These are phyloP conservation scores for Vesta saturnalis DNA, from an alignment of 2,888 invertebrate species.

Conservation along the genomic window DNA sequence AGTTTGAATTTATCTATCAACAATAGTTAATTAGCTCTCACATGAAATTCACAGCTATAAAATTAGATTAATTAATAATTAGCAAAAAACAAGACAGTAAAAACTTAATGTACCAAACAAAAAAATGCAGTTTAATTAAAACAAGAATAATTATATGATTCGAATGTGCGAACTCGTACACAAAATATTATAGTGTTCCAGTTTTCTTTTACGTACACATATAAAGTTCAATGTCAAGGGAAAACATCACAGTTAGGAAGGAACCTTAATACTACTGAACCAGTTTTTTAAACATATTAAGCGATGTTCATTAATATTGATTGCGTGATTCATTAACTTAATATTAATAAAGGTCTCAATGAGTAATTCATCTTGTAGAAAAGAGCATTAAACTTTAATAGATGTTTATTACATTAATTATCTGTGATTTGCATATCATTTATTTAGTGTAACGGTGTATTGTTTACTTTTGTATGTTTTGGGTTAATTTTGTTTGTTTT, in stretches of 20 bases:
- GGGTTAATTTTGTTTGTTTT: too few relatives aligned
- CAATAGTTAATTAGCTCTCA: too few relatives aligned
- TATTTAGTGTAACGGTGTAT: too few relatives aligned
- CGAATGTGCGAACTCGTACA: neutral
- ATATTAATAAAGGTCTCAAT: neutral
- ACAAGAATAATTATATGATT: neutral
- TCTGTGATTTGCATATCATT: too few relatives aligned
- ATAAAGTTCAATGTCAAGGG: constrained; percentile 7
- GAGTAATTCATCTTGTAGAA: neutral
- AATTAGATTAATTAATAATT: too few relatives aligned
- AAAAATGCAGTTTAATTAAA: neutral
- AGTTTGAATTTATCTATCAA: too few relatives aligned
- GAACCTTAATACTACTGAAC: neutral
- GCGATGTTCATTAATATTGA: neutral
- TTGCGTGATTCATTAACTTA: neutral
- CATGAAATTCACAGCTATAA: too few relatives aligned
- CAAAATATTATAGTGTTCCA: constrained; percentile 3
- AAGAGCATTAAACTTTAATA: neutral
- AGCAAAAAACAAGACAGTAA: too few relatives aligned
- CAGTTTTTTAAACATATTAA: neutral
- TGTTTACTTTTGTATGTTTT: too few relatives aligned
- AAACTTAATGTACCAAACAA: too few relatives aligned
- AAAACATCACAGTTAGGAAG: constrained; percentile 4
- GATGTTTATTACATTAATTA: too few relatives aligned
- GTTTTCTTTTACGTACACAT: neutral